Conservation (phyloP, 1,140 invertebrate species). For the Spodoptera frugiperda region DNA sequence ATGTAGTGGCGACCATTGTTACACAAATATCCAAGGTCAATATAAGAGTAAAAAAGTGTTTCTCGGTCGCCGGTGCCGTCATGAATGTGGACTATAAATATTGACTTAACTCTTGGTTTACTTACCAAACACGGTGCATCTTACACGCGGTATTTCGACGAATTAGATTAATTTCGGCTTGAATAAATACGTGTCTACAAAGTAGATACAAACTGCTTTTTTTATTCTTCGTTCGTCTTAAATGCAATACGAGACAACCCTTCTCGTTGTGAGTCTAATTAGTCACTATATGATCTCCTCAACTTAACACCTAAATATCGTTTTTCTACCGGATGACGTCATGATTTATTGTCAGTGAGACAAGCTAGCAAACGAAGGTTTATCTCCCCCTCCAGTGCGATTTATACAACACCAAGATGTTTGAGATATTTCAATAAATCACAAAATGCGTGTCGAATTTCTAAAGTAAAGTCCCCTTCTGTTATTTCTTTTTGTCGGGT, state of each 20-base stretch:
- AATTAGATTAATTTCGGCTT: conserved; percentile 22
- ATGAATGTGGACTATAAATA: conserved; percentile 45
- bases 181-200: background rate
- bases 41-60: conserved; percentile 35
- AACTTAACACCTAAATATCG: conserved; percentile 73
- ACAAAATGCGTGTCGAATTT: conserved; percentile 81
- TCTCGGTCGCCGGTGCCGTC: conserved; percentile 17
- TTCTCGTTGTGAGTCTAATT: conserved; percentile 26
- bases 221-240: background rate
- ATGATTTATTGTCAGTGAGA: conserved; percentile 81
- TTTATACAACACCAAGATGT: conserved; percentile 79
- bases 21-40: conserved; percentile 31
- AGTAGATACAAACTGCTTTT: background rate
- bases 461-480: conserved; percentile 69
- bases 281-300: conserved; percentile 55
- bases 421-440: conserved; percentile 83
- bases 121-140: conserved; percentile 29
- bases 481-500: conserved; percentile 56
- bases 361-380: conserved; percentile 56
- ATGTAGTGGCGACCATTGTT: conserved; percentile 22
- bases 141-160: conserved; percentile 28
- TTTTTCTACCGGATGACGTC: conserved; percentile 73
- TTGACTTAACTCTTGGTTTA: conserved; percentile 32
- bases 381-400: conserved; percentile 63
- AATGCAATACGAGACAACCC: conserved; percentile 12